phyloP scores from a whole-genome alignment of 2,113 vertebrate genomes.

The Cinclus mexicanus region DNA sequence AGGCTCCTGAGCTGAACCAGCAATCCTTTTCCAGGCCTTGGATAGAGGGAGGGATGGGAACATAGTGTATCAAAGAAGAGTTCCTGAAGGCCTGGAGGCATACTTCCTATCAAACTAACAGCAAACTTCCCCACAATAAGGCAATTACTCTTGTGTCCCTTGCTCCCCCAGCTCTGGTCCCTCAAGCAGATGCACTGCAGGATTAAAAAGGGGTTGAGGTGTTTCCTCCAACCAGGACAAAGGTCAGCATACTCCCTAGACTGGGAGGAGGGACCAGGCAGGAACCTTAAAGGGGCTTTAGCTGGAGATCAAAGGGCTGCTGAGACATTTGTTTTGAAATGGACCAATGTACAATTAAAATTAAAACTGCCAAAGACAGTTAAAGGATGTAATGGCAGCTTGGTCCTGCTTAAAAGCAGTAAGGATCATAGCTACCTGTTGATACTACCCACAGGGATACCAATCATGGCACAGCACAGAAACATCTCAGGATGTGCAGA shows the following conservation, averaged over 20 bases:
- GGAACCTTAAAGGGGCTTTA: neutral
- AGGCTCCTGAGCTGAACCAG: neutral
- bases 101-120: neutral
- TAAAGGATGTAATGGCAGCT: neutral
- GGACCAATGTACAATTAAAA: neutral
- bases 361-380: neutral
- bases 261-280: neutral
- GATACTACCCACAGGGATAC: neutral
- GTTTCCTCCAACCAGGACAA: neutral
- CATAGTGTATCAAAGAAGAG: neutral
- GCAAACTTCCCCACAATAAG: neutral
- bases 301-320: neutral
- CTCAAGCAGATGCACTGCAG: neutral
- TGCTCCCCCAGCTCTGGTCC: neutral
- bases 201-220: neutral
- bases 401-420: neutral
- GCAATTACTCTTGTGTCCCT: neutral
- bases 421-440: neutral
- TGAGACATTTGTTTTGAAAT: neutral
- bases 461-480: neutral
- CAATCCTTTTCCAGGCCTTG: neutral
- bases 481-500: neutral
- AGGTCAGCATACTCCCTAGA: neutral
- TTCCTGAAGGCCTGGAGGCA: neutral
- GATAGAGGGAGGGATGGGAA: neutral